Percentiles rank a stretch among this genome's conserved stretches.
phyloP scores from a whole-genome alignment of 2,797 vertebrate genomes.

The Salmo trutta region DNA sequence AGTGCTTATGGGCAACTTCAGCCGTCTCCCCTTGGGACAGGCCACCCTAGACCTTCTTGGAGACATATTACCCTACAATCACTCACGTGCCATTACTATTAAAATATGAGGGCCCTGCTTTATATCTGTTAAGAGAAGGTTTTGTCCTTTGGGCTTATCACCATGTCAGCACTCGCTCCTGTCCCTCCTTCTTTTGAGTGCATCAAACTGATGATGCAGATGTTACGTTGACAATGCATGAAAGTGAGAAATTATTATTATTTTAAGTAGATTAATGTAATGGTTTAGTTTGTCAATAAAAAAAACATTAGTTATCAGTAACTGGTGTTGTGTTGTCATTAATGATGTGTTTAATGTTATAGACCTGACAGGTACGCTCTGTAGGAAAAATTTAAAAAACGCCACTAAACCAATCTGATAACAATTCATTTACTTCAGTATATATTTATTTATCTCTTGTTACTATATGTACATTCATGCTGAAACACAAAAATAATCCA shows the following conservation, averaged over 20 bases:
- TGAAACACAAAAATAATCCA: constrained; percentile 42
- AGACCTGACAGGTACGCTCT: background rate
- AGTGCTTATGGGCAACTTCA: background rate
- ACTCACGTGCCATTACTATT: background rate
- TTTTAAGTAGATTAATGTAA: constrained; percentile 8
- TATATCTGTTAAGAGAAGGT: background rate
- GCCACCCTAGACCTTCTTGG: background rate
- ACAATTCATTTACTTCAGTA: constrained; percentile 11
- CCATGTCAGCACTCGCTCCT: background rate
- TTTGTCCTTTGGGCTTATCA: background rate
- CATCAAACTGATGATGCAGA: background rate
- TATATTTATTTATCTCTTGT: constrained; percentile 37
- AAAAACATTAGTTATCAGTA: constrained; percentile 32
- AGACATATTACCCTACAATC: background rate
- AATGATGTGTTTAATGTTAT: background rate
- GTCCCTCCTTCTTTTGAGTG: background rate
- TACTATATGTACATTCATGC: constrained; percentile 29
- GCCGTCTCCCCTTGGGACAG: background rate
- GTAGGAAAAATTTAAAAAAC: background rate
- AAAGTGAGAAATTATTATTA: background rate
- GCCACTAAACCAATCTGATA: background rate
- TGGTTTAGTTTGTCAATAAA: constrained; percentile 35
- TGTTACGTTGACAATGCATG: constrained; percentile 15
- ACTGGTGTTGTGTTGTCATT: background rate
- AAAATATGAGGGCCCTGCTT: background rate